Evolutionary conservation across 2,113 vertebrate species (phyloP), one percentile per base, ranked within the genome.

Genomic region (Pluvianellus socialis): DNA sequence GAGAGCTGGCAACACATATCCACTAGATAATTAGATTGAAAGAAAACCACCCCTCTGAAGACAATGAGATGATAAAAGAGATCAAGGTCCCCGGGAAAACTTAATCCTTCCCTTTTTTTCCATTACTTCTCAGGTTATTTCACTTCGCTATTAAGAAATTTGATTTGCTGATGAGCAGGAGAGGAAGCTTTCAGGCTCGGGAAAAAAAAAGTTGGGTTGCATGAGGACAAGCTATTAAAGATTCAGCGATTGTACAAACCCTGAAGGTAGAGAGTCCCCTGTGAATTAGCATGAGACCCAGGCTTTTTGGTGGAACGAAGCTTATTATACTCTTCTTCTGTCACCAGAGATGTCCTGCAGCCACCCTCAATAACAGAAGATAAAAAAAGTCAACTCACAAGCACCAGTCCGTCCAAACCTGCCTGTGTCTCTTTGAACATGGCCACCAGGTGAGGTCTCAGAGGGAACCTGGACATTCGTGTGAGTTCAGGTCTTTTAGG

Each of bases 21-120:
- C 91, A 55, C 66, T 26, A 65, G 91, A 72, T 96, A 96, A 93
- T 95, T 81, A 93, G 88, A 82, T 82, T 86, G 91, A 86, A 93
- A 95, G 93, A 35, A 93, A 95, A 91, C 61, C 24, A 67, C 79
- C 44, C 38, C 83, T 93, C 95, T 88, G 82, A 91, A 91, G 90
- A 88, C 83, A 96, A 88, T 82, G 61, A 93, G 71, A 86, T 91
- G 88, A 94, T 82, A 70, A 84, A 94, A 91, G 83, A 70, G 88
- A 91, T 93, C 93, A 89, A 89, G 79, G 61, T 73, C 55, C 75
- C 45, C 28, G 71, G 84, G 91, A 93, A 94, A 92, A 77, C 55
- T 28, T 88, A 88, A 88, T 91, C 53, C 71, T 82, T 81, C 32
- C 55, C 35, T 47, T 77, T 85, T 82, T 73, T 76, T 33, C 87